phyloP scores from a whole-genome alignment of 2,888 invertebrate species.

The Ochropacha duplaris region DNA sequence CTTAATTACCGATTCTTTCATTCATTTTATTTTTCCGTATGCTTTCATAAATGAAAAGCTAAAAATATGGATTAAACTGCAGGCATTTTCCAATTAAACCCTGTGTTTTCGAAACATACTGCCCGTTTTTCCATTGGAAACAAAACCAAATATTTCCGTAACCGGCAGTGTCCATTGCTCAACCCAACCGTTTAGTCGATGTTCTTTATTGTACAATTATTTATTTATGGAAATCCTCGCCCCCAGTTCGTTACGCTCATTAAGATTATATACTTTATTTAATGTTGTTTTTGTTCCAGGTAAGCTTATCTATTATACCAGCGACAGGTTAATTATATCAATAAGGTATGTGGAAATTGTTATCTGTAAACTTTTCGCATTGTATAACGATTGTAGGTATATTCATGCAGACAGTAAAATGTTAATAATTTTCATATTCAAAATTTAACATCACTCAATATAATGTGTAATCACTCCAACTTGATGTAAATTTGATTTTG shows the following conservation, averaged over 20 bases:
- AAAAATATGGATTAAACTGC: background rate
- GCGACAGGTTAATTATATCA: background rate
- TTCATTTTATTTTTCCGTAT: no score
- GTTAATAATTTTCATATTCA: no score
- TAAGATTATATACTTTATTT: constrained; percentile 13
- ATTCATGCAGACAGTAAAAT: background rate
- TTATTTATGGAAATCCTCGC: constrained; percentile 57
- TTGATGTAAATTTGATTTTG: no score
- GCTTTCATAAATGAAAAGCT: no score
- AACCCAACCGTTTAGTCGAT: constrained; percentile 44
- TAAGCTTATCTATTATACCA: constrained; percentile 34
- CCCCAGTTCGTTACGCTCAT: constrained; percentile 53
- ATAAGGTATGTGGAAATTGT: constrained; percentile 3
- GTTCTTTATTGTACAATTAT: constrained; percentile 48
- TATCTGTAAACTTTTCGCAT: constrained; percentile 2
- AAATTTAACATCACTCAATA: no score
- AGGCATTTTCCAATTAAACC: background rate
- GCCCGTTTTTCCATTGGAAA: constrained; percentile 17
- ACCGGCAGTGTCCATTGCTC: constrained; percentile 42
- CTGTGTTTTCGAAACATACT: background rate
- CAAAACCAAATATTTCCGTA: constrained; percentile 55
- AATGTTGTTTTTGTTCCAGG: constrained; percentile 40
- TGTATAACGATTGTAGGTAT: background rate
- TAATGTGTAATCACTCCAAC: no score
- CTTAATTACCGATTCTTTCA: no score